A percentile compares a stretch with the other conserved stretches of the same genome.
Evolutionary conservation across 2,113 vertebrate genomes (phyloP).

Genomic region (Campylomormyrus numenius): DNA sequence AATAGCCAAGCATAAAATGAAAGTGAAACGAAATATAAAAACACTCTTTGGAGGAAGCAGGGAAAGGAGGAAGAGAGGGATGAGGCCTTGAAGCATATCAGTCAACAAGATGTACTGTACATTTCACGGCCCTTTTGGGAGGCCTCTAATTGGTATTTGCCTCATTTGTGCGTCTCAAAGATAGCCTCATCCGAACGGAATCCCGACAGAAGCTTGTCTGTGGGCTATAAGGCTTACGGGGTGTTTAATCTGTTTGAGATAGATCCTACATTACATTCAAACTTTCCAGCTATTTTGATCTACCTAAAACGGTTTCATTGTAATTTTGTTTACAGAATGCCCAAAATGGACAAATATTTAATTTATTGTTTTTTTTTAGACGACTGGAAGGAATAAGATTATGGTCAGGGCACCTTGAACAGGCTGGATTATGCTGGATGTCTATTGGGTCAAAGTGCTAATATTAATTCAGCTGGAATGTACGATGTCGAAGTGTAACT

Average conservation of each 20-base stretch:
- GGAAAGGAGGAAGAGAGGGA: neutral
- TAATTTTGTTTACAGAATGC: neutral
- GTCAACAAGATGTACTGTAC: conserved; percentile 10
- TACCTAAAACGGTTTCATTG: neutral
- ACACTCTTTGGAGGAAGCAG: neutral
- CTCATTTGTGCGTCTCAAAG: conserved; percentile 1
- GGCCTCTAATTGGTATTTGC: conserved; percentile 8
- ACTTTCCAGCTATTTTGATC: neutral
- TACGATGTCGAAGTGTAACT: neutral
- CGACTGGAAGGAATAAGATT: neutral
- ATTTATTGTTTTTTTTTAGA: neutral
- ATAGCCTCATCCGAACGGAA: neutral
- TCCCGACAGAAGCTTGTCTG: neutral
- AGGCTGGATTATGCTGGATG: neutral
- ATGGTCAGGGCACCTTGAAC: neutral
- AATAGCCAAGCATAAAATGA: conserved; percentile 34
- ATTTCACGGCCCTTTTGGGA: neutral
- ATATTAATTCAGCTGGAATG: neutral
- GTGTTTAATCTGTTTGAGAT: neutral
- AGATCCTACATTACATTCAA: neutral
- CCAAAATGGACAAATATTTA: neutral
- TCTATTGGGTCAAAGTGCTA: neutral
- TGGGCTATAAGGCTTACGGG: neutral
- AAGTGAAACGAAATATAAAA: conserved; percentile 23
- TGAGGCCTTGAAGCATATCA: conserved; percentile 12